Base-by-base conservation (phyloP, 2,113 vertebrate genomes). In the Gobius niger region DNA sequence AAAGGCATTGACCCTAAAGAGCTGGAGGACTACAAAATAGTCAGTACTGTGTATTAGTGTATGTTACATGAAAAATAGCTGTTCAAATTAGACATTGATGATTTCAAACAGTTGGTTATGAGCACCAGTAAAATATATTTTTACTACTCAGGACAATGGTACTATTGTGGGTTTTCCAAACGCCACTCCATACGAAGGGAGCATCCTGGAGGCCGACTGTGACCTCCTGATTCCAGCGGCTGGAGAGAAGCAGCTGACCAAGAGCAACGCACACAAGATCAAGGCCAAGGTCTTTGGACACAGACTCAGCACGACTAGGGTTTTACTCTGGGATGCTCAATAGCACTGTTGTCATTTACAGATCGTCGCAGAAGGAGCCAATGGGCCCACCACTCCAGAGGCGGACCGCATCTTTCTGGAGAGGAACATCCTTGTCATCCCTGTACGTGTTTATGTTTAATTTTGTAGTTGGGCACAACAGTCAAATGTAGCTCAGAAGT, bases 151-250 rank as follows among this genome's bases (percentile, higher is more conserved):
- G 97, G 95, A 93, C 90, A 94, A 98, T 0, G 95, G 96, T 63
- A 96, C 96, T 24, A 95, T 98, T 67, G 94, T 98, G 67, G 96
- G 96, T 62, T 99, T 96, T 87, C 96, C 97, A 0, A 93, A 95
- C 68, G 89, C 97, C 4, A 90, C 93, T 3, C 89, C 91, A 0
- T 97, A 97, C 11, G 94, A 97, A 47, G 96, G 95, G 51, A 97
- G 70, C 79, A 96, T 99, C 81, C 85, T 99, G 83, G 97, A 99
- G 83, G 95, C 92, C 2, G 95, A 96, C 47, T 99, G 97, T 63
- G 94, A 99, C 82, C 98, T 99, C 84, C 89, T 99, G 63, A 95
- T 99, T 65, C 97, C 97, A 13, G 97, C 97, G 15, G 97, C 97
- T 80, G 94, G 97, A 0, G 97, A 99, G 90, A 99, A 96, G 71